Evolutionary conservation across 1,140 invertebrate species (phyloP).

Genomic region (Agrypnia vestita): DNA sequence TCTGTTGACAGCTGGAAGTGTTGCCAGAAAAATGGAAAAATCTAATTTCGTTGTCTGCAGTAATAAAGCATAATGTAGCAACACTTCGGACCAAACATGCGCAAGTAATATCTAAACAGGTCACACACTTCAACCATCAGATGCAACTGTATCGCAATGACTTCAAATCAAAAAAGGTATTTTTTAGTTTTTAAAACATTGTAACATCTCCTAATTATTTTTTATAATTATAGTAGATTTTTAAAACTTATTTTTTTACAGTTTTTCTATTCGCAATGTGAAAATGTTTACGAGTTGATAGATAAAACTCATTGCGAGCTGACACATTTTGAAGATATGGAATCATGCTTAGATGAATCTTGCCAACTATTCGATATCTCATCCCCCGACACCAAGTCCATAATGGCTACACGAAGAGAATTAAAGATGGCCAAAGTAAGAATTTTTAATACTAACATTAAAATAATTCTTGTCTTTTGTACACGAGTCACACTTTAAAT

Average conservation of each 20-base stretch:
- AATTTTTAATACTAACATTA: background rate
- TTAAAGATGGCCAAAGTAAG: slow-evolving; percentile 82
- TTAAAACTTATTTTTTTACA: slow-evolving; percentile 55
- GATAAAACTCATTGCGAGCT: slow-evolving; percentile 84
- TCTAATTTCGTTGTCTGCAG: slow-evolving; percentile 87
- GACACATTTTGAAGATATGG: slow-evolving; percentile 79
- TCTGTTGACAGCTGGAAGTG: slow-evolving; percentile 75
- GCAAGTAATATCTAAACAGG: slow-evolving; percentile 76
- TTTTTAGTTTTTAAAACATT: background rate
- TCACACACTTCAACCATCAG: slow-evolving; percentile 85
- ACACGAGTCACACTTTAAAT: no score
- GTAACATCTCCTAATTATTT: background rate
- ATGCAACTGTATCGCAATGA: slow-evolving; percentile 85
- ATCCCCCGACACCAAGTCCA: slow-evolving; percentile 85
- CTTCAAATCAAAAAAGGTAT: slow-evolving; percentile 75
- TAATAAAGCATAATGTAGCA: slow-evolving; percentile 89
- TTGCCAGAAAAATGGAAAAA: slow-evolving; percentile 91
- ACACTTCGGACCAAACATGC: slow-evolving; percentile 81
- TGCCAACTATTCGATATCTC: slow-evolving; percentile 90
- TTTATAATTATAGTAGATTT: background rate
- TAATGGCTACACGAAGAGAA: slow-evolving; percentile 85
- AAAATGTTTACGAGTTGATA: slow-evolving; percentile 82
- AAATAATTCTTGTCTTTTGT: no score
- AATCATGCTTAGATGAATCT: slow-evolving; percentile 80
- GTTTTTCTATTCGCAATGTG: slow-evolving; percentile 83